phyloP scores from a whole-genome alignment of 2,888 invertebrate species.

The Drosophila melanocephala region DNA sequence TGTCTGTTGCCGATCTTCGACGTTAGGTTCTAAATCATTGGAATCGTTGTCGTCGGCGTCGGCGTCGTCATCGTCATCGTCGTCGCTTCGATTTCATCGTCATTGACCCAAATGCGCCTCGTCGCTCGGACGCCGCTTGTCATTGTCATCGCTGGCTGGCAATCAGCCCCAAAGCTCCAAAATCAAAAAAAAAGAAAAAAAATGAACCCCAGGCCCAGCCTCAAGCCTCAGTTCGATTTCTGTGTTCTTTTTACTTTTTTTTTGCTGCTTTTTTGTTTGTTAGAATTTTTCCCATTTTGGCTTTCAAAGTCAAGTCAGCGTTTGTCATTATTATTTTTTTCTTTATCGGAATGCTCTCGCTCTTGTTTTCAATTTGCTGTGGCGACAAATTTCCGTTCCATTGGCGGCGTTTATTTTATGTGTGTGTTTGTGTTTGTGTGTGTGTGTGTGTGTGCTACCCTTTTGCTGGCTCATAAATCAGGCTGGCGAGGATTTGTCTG shows the following conservation, averaged over 20 bases:
- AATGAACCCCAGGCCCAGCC: constrained; percentile 9
- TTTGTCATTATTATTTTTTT: constrained; percentile 30
- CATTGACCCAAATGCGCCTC: constrained; percentile 79
- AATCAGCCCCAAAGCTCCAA: constrained; percentile 22
- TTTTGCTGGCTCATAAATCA: constrained; percentile 57
- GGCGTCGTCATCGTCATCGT: constrained; percentile 43
- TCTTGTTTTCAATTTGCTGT: constrained; percentile 71
- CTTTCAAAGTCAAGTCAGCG: constrained; percentile 64
- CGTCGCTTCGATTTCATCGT: constrained; percentile 74
- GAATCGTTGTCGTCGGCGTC: constrained; percentile 46
- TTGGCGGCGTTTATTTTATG: constrained; percentile 58
- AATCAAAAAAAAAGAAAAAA: neutral
- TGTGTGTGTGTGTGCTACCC: constrained; percentile 26
- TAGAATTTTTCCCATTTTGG: constrained; percentile 55
- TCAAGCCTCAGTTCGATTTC: constrained; percentile 12
- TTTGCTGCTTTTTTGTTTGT: constrained; percentile 11
- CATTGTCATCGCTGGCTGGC: constrained; percentile 57
- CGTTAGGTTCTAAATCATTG: constrained; percentile 75
- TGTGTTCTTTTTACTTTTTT: constrained; percentile 10
- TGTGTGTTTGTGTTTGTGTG: constrained; percentile 14
- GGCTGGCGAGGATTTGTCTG: constrained; percentile 64
- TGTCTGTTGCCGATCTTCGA: constrained; percentile 43
- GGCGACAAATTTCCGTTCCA: constrained; percentile 81
- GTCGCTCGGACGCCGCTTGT: constrained; percentile 76
- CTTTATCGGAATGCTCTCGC: constrained; percentile 11